Base-by-base conservation (phyloP, 2,797 vertebrate genomes). In the Chanos chanos region DNA sequence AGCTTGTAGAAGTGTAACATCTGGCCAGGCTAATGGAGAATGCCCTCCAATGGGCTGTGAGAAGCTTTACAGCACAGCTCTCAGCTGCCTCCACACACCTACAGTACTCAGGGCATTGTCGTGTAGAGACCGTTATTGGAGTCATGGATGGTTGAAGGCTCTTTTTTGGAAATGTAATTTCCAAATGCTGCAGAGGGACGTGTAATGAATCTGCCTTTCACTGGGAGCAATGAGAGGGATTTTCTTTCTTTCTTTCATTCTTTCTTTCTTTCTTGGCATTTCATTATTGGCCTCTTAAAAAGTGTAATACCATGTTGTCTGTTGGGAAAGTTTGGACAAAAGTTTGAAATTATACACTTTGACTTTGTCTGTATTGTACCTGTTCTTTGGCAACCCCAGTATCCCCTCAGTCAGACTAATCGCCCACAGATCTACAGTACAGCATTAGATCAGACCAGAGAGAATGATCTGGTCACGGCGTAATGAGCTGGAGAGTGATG, bases 401-500 rank as follows among this genome's bases (percentile, higher is more conserved):
- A 41, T 7, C 22, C 22, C 40, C 31, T 47, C 58, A 33, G 30
- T 44, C 39, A 39, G 34, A 70, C 7, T 50, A 41, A 72, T 61
- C 12, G 7, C 36, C 60, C 33, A 9, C 19, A 43, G 47, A 45
- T 65, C 40, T 39, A 52, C 73, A 77, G 78, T 77, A 72, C 73
- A 78, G 65, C 73, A 72, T 82, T 77, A 78, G 73, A 77, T 86
- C 80, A 77, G 69, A 64, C 69, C 65, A 64, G 67, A 75, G 66
- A 71, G 71, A 76, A 83, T 73, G 77, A 66, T 80, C 80, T 83
- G 83, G 75, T 73, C 76, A n/a, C n/a, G 64, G 69, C 72, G 75
- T 85, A 88, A 89, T 87, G 83, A 77, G 51, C 59, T 61, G 73
- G 65, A 73, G 71, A 82, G 75, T 83, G 83, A 88, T 80, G 80